These are phyloP conservation scores for Pycnonotus jocosus DNA, from an alignment of 2,113 vertebrate species.

Conservation along the genomic window DNA sequence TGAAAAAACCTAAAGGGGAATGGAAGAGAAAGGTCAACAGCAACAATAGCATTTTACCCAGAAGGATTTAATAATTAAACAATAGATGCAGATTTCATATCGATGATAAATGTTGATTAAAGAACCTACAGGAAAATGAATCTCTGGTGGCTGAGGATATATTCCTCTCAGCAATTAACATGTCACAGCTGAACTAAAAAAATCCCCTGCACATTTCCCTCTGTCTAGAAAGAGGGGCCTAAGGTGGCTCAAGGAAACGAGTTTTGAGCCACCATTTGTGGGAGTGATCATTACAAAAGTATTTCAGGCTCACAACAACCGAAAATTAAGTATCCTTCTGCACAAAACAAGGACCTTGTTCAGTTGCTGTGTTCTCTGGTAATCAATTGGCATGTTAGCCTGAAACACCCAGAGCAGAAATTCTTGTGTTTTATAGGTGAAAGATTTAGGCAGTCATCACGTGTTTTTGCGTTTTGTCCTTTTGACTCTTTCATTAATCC, in stretches of 20 bases:
- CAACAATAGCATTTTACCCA: neutral
- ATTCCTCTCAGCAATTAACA: neutral
- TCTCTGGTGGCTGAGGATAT: neutral
- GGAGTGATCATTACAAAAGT: neutral
- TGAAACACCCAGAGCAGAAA: neutral
- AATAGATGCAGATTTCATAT: neutral
- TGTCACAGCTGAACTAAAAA: neutral
- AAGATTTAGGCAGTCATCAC: neutral
- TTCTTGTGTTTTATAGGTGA: neutral
- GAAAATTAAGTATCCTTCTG: neutral
- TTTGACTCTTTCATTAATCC: neutral
- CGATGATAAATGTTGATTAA: neutral
- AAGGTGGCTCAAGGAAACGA: rapidly evolving
- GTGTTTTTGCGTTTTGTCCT: neutral
- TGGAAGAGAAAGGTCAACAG: neutral
- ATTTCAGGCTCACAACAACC: neutral
- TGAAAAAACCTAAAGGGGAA: neutral
- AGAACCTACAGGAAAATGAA: neutral
- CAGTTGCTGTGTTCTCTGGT: neutral
- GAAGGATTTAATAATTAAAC: neutral
- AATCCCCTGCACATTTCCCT: rapidly evolving
- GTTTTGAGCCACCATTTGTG: neutral
- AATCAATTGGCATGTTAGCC: neutral
- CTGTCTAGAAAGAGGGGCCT: neutral
- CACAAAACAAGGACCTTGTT: neutral